Evolutionary conservation across 2,888 invertebrate species (phyloP).

Genomic region (Macrophya alboannulata): DNA sequence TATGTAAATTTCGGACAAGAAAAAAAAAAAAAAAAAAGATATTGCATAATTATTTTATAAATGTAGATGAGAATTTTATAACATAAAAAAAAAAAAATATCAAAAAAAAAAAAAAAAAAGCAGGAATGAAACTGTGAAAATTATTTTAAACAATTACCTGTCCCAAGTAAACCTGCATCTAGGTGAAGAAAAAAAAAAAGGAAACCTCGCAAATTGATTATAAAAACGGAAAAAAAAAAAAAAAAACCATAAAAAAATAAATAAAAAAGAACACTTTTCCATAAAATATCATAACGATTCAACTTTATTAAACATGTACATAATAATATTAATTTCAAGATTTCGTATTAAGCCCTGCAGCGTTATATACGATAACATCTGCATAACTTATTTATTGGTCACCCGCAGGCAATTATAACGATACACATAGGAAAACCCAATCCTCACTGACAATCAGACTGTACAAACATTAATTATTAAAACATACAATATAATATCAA

Average conservation of each 20-base stretch:
- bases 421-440: not conserved
- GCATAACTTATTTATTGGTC: not conserved
- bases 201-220: too few species aligned
- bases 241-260: not conserved
- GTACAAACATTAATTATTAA: not conserved
- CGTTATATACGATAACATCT: not conserved
- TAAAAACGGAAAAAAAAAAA: not conserved
- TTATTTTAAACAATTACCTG: not conserved
- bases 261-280: too few species aligned
- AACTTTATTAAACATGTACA: not conserved
- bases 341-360: not conserved
- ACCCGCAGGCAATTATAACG: too few species aligned
- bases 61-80: slow-evolving; percentile 44
- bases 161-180: not conserved
- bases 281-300: not conserved
- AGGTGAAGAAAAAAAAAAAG: not conserved
- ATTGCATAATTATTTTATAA: slow-evolving; percentile 47
- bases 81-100: not conserved
- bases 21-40: not conserved
- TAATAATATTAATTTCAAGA: not conserved
- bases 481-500: not conserved
- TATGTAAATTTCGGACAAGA: too few species aligned
- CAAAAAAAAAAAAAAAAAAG: not conserved
- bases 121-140: not conserved
- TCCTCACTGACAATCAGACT: not conserved